A percentile compares a stretch with the other conserved stretches of the same genome.
phyloP scores from a whole-genome alignment of 1,140 invertebrate genomes.

The Tetragonula clypearis region DNA sequence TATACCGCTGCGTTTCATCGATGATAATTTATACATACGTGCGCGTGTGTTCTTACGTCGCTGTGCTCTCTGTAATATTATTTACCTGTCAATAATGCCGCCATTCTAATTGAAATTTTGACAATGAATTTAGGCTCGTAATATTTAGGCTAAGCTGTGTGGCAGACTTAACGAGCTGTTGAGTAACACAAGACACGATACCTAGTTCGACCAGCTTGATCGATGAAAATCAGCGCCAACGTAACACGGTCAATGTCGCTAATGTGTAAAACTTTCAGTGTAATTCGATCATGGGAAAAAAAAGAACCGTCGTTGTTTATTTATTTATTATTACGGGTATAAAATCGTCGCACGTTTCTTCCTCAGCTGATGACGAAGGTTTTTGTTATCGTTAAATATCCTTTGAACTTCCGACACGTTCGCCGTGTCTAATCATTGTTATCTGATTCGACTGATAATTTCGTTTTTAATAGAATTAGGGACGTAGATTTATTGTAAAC shows the following conservation, averaged over 20 bases:
- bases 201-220: background rate
- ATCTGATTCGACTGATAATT: background rate
- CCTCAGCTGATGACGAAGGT: background rate
- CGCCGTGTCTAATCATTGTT: background rate
- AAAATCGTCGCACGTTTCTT: background rate
- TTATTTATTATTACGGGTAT: background rate
- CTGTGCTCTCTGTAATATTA: too few species aligned
- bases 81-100: background rate
- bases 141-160: background rate
- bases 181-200: background rate
- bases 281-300: background rate
- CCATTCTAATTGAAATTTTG: background rate
- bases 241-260: background rate
- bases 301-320: background rate
- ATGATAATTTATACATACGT: too few species aligned
- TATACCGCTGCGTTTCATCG: too few species aligned
- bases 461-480: background rate
- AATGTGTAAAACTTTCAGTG: background rate
- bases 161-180: background rate
- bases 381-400: conserved; percentile 5
- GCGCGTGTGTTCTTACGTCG: too few species aligned
- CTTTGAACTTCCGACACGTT: background rate
- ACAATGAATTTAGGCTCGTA: background rate
- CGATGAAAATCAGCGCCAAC: background rate
- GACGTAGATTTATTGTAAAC: background rate